Evolutionary conservation across 2,113 vertebrate genomes (phyloP), one percentile per base, ranked within the genome.

Genomic region (Centropus bengalensis): DNA sequence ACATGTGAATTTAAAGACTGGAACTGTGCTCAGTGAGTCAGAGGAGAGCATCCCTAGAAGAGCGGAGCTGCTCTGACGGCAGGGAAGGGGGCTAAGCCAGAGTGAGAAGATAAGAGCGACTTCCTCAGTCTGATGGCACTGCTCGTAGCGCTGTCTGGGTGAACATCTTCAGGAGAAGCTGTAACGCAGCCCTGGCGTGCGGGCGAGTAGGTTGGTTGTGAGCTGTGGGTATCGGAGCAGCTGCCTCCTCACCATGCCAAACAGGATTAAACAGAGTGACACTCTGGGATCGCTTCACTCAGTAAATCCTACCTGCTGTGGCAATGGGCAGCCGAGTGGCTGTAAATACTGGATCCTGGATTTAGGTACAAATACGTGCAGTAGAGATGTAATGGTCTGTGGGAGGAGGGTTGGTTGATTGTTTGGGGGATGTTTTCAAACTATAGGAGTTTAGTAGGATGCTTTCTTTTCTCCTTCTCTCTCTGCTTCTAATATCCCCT

Each of bases 331-430:
- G 89, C 96, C 98, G 1, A 98, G 98, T 83, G 98, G 97, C 98
- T 99, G 99, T 97, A 99, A 99, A 97, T 99, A 99, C 98, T 99
- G 99, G 99, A 98, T 99, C 91, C 98, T 99, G 96, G 99, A 99
- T 98, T 97, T 99, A 98, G 99, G 99, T 99, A 99, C 85, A 98
- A 33, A 78, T 45, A 4, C 0, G 12, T 0, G 8, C 64, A 27
- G 19, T 5, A 42, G 44, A 44, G 44, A 74, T 33, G 42, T 18
- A 54, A 32, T 24, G 69, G 52, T 44, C 52, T 58, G 59, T 70
- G 75, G 64, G 59, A 36, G n/a, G 64, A 30, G 32, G 28, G 20
- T 60, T 26, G 83, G 7, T 33, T 58, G 75, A 3, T 51, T 77
- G 51, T 1, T 68, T 19, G 15, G 66, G 85, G 58, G 7, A 30